A percentile compares a stretch with the other conserved stretches of the same genome.
These are phyloP conservation scores for Holacanthella duospinosa DNA, from an alignment of 2,888 invertebrate species.

Conservation along the genomic window DNA sequence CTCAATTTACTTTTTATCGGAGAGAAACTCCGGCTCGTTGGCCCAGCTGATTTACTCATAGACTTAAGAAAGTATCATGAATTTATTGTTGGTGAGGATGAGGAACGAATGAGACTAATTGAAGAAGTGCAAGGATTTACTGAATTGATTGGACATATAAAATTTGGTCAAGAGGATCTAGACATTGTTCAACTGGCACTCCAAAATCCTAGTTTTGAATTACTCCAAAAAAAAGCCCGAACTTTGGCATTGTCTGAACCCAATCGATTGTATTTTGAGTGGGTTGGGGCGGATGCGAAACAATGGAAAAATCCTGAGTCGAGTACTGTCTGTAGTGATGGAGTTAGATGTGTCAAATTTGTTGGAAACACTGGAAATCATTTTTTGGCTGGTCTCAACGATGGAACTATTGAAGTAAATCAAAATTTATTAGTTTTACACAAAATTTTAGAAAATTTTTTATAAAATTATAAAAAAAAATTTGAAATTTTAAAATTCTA, in stretches of 20 bases:
- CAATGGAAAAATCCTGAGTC: slow-evolving; percentile 32
- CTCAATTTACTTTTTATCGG: slow-evolving; percentile 59
- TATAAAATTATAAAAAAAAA: slow-evolving; percentile 9
- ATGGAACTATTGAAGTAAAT: slow-evolving; percentile 45
- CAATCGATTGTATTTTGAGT: slow-evolving; percentile 52
- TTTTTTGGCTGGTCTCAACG: slow-evolving; percentile 45
- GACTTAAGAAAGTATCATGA: slow-evolving; percentile 56
- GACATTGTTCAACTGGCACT: slow-evolving; percentile 61
- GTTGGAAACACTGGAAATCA: slow-evolving; percentile 42
- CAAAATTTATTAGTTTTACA: too few species aligned
- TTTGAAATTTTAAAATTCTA: slow-evolving; percentile 41
- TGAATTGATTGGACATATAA: slow-evolving; percentile 51
- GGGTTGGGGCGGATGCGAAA: slow-evolving; percentile 39
- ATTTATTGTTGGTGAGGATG: slow-evolving; percentile 49
- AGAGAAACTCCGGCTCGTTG: slow-evolving; percentile 52
- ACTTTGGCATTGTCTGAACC: slow-evolving; percentile 46
- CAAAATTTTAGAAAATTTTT: slow-evolving; percentile 13
- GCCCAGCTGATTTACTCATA: slow-evolving; percentile 56
- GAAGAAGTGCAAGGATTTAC: slow-evolving; percentile 52
- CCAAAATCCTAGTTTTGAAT: slow-evolving; percentile 52
- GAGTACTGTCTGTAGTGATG: slow-evolving; percentile 28
- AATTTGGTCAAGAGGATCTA: slow-evolving; percentile 52
- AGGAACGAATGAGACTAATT: slow-evolving; percentile 45
- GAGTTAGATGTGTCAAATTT: slow-evolving; percentile 43
- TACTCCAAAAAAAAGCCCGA: slow-evolving; percentile 49